Evolutionary conservation across 2,797 vertebrate genomes (phyloP).

Genomic region (Phalloptychus januarius): DNA sequence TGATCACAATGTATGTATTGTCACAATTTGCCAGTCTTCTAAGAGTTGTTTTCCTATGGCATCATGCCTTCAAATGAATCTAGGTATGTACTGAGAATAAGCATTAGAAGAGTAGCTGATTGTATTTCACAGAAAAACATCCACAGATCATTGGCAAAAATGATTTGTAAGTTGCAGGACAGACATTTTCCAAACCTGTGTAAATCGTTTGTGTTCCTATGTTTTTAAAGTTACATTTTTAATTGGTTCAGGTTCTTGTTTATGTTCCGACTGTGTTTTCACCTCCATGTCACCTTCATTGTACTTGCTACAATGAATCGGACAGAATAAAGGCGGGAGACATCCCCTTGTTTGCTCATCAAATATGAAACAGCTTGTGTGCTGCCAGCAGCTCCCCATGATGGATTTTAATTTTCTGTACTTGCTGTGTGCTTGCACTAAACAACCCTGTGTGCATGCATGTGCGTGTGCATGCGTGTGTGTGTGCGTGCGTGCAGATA

Average conservation of each 20-base stretch:
- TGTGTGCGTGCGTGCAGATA: not conserved
- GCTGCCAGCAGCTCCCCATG: constrained; percentile 44
- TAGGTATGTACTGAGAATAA: not conserved
- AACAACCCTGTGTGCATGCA: not conserved
- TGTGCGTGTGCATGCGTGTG: not conserved
- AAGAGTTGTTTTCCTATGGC: not conserved
- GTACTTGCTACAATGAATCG: not conserved
- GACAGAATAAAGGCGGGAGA: constrained; percentile 2
- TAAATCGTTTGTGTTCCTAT: not conserved
- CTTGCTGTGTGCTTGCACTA: not conserved
- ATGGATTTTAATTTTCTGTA: constrained; percentile 32
- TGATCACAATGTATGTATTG: too few relatives aligned
- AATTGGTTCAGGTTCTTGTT: not conserved
- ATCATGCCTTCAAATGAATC: not conserved
- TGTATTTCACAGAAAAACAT: not conserved
- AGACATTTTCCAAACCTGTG: not conserved
- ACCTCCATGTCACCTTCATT: not conserved
- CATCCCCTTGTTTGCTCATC: constrained; percentile 64
- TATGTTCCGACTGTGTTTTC: not conserved
- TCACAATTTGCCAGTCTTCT: too few relatives aligned
- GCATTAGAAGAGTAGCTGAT: not conserved
- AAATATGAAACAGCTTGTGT: constrained; percentile 68
- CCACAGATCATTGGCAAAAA: not conserved
- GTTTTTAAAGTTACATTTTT: not conserved
- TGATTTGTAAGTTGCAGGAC: not conserved